Base-by-base conservation (phyloP, 2,797 vertebrate genomes). In the Dallia pectoralis region DNA sequence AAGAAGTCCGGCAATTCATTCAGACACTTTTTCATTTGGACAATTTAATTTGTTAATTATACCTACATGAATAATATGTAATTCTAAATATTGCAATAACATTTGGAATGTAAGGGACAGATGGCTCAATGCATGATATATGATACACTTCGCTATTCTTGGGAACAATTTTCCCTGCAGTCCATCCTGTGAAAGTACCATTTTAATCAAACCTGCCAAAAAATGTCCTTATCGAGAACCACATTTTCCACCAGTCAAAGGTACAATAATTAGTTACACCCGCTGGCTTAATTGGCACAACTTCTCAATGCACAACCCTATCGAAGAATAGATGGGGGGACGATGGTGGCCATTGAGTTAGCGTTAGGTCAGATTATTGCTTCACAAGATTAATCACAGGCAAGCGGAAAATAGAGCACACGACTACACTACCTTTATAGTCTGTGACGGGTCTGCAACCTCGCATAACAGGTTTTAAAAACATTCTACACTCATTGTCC, bases 1-100 rank as follows among this genome's bases (percentile, higher is more conserved):
- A 84, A 88, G 87, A 81, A 87, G 79, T 82, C 87, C 82, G 72
- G 72, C 79, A 86, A 90, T 86, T 65, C 88, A 90, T 86, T 36
- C 75, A 82, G 77, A 68, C 87, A 84, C 82, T 76, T 85, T 59
- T 88, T 88, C 89, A 87, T 91, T 90, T 88, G 86, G 85, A 87
- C 87, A 80, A 90, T 88, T 90, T 87, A 36, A 76, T 87, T 61
- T 81, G 88, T 89, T 92, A 92, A 91, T 91, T 91, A 91, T 87
- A 90, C 85, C 82, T 89, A 88, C 87, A 89, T 91, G 88, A 93
- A 90, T 88, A 86, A 91, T 89, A 82, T 91, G 83, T 88, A 84
- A 89, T 89, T 90, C 87, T 91, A 91, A 91, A 91, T 91, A 91
- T 90, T 91, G 86, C 88, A 87, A 88, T 92, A 91, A 93, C 89